phyloP scores from a whole-genome alignment of 64 coral and sea anemone species.

The Stichodactyla helianthus region DNA sequence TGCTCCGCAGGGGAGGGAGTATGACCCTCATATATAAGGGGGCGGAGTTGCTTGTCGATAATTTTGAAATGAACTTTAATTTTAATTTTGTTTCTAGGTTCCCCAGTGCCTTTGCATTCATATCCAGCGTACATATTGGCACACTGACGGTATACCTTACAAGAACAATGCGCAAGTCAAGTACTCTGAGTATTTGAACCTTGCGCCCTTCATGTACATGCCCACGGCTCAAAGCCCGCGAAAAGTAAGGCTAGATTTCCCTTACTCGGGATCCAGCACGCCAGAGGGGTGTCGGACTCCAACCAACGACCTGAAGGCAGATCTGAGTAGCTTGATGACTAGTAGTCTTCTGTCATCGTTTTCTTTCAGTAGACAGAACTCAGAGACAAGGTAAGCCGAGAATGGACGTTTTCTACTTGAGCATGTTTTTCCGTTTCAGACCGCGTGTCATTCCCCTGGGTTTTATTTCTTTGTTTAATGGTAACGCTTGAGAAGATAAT shows the following conservation, averaged over 20 bases:
- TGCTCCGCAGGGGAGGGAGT: no score
- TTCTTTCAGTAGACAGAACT: conserved; percentile 21
- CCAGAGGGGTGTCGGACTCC: background rate
- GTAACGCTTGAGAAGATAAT: no score
- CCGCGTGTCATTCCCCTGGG: no score
- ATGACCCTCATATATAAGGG: no score
- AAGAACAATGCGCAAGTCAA: conserved; percentile 73
- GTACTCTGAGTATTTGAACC: conserved; percentile 74
- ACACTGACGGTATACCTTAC: conserved; percentile 75
- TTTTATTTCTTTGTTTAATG: no score
- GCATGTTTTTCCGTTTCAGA: no score
- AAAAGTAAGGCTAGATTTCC: conserved; percentile 7
- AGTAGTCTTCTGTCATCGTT: conserved; percentile 14
- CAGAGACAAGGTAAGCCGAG: conserved; percentile 9
- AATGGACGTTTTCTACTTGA: no score
- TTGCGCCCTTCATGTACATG: conserved; percentile 73
- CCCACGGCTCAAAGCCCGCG: conserved; percentile 18
- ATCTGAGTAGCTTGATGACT: background rate
- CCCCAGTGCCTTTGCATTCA: conserved; percentile 90
- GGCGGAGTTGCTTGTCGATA: no score
- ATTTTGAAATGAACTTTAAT: background rate
- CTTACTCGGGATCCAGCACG: conserved; percentile 4
- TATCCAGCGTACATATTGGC: conserved; percentile 94
- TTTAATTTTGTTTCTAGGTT: background rate
- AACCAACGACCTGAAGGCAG: conserved; percentile 9